Evolutionary conservation across 2,113 vertebrate species (phyloP).

Genomic region (Hemichromis elongatus): DNA sequence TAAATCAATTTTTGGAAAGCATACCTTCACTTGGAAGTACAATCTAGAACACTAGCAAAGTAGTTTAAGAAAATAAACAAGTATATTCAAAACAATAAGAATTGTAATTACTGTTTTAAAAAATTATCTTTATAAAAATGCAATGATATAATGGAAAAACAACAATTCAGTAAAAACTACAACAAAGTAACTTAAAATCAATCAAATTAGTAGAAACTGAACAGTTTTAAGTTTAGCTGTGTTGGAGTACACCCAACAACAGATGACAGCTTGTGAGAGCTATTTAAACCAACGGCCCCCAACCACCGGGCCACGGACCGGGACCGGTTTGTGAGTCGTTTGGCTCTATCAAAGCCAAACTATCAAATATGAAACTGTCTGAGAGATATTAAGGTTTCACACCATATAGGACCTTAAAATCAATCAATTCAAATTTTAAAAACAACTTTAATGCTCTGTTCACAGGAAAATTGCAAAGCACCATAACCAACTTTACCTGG

Average conservation of each 20-base stretch:
- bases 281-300: too few species aligned
- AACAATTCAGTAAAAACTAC: neutral
- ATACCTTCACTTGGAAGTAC: neutral
- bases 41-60: neutral
- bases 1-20: accelerated
- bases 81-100: neutral
- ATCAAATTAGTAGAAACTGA: neutral
- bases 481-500: too few species aligned
- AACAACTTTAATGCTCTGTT: neutral
- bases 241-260: neutral
- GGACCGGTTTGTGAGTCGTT: too few species aligned
- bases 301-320: too few species aligned
- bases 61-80: neutral
- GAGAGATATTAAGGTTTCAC: neutral
- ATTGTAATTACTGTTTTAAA: neutral
- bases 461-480: too few species aligned
- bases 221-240: neutral
- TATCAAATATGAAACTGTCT: too few species aligned
- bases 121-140: neutral
- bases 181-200: neutral
- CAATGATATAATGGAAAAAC: neutral
- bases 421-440: neutral
- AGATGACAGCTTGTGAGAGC: neutral
- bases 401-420: neutral
- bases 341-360: too few species aligned